Conservation (phyloP, 2,888 invertebrate species). For the Bugulina stolonifera region DNA sequence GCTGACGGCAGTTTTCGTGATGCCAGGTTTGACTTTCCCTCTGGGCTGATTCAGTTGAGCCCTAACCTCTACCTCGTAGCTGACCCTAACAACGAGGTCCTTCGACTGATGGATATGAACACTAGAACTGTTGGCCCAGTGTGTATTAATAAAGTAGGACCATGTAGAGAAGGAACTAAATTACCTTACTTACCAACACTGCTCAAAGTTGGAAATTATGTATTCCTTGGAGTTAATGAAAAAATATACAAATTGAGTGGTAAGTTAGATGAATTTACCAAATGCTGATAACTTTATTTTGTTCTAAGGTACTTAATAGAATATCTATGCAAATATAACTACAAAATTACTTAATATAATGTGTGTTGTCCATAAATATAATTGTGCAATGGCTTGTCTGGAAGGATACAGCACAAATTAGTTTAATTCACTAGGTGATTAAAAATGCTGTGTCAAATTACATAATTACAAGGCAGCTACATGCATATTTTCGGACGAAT, state of each 20-base stretch:
- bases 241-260: neutral
- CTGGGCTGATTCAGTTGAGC: neutral
- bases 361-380: too few relatives aligned
- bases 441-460: too few relatives aligned
- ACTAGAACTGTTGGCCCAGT: constrained; percentile 30
- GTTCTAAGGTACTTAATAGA: too few relatives aligned
- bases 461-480: too few relatives aligned
- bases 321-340: too few relatives aligned
- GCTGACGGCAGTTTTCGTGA: neutral
- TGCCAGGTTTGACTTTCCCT: neutral
- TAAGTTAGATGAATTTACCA: too few relatives aligned
- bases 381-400: too few relatives aligned
- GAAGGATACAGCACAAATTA: too few relatives aligned
- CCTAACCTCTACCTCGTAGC: constrained; percentile 14
- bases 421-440: too few relatives aligned
- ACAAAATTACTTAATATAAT: too few relatives aligned
- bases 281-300: too few relatives aligned
- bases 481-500: too few relatives aligned
- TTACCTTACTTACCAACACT: neutral
- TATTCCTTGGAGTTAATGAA: neutral
- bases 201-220: neutral
- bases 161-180: neutral
- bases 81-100: constrained; percentile 48
- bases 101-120: constrained; percentile 48
- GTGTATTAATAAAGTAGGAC: neutral